Base-by-base conservation (phyloP, 2,113 vertebrate species). In the Catagonus wagneri region DNA sequence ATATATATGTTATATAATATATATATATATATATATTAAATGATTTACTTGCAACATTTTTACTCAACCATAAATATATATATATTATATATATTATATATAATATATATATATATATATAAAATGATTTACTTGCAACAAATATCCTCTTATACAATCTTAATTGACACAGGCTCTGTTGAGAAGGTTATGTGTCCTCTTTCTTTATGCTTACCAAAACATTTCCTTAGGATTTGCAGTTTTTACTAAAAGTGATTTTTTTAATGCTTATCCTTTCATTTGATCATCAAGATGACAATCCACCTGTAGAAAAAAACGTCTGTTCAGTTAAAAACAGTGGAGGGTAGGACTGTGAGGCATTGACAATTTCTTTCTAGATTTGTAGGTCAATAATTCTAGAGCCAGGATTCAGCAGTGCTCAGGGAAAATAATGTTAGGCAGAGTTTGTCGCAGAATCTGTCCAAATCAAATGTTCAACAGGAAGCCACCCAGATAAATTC, bases 51-150 rank as follows among this genome's bases (percentile, higher is more conserved):
- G 34, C 7, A 89, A 23, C 61, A 89, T n/a, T n/a, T n/a, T n/a
- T n/a, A n/a, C n/a, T n/a, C n/a, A n/a, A n/a, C n/a, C n/a, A n/a
- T n/a, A n/a, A n/a, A n/a, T n/a, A n/a, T n/a, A n/a, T n/a, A n/a
- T n/a, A n/a, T n/a, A n/a, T n/a, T n/a, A n/a, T n/a, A n/a, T n/a
- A n/a, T n/a, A n/a, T n/a, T n/a, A n/a, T n/a, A n/a, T n/a, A n/a
- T n/a, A n/a, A n/a, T n/a, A n/a, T n/a, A n/a, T n/a, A n/a, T n/a
- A n/a, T n/a, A n/a, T n/a, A 68, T 74, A 72, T 78, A 87, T 96
- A n/a, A 92, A 89, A 29, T 60, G 61, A 89, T 36, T 72, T 95
- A 60, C 66, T 71, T 91, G 34, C 7, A 89, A 23, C 61, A 89
- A 75, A 65, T 95, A 25, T n/a, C 36, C 83, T 94, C 22, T 65